A percentile compares a stretch with the other conserved stretches of the same genome.
Evolutionary conservation across 2,888 invertebrate species (phyloP).

Genomic region (Linhomoeus sp.): DNA sequence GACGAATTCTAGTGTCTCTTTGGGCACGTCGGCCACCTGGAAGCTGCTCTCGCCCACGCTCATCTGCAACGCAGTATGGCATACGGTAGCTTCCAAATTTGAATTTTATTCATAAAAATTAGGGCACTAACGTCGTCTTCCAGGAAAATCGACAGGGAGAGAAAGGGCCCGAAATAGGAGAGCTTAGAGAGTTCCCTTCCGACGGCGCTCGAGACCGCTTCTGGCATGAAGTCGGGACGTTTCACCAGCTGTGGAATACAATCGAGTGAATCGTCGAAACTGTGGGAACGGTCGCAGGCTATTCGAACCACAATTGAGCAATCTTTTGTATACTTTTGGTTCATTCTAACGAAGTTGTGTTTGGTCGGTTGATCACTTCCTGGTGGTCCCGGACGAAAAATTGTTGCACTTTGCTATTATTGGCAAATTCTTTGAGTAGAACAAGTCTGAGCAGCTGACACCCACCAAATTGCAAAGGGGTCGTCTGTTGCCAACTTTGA

Average conservation of each 20-base stretch:
- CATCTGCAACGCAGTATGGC: too few relatives aligned
- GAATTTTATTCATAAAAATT: too few relatives aligned
- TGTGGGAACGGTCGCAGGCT: too few relatives aligned
- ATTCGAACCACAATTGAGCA: not conserved
- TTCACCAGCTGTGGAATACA: constrained; percentile 22
- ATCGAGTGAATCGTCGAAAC: too few relatives aligned
- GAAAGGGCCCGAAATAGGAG: constrained; percentile 72
- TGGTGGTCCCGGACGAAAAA: not conserved
- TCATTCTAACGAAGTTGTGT: too few relatives aligned
- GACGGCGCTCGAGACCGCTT: constrained; percentile 48
- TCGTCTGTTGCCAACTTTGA: constrained; percentile 49
- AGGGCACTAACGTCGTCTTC: constrained; percentile 55
- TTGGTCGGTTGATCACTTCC: too few relatives aligned
- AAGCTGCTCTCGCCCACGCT: constrained; percentile 57
- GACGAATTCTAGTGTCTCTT: constrained; percentile 29
- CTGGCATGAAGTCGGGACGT: constrained; percentile 49
- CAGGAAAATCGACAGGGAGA: constrained; percentile 71
- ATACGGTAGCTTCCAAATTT: too few relatives aligned
- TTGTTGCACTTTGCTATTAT: too few relatives aligned
- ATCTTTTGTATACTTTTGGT: not conserved
- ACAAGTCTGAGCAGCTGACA: too few relatives aligned
- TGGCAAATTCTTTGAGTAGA: too few relatives aligned
- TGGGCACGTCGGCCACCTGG: constrained; percentile 28
- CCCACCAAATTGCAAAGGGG: constrained; percentile 46
- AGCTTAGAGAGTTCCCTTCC: constrained; percentile 68